These are phyloP conservation scores for Centropus unirufus DNA, from an alignment of 2,113 vertebrate species.

Conservation along the genomic window DNA sequence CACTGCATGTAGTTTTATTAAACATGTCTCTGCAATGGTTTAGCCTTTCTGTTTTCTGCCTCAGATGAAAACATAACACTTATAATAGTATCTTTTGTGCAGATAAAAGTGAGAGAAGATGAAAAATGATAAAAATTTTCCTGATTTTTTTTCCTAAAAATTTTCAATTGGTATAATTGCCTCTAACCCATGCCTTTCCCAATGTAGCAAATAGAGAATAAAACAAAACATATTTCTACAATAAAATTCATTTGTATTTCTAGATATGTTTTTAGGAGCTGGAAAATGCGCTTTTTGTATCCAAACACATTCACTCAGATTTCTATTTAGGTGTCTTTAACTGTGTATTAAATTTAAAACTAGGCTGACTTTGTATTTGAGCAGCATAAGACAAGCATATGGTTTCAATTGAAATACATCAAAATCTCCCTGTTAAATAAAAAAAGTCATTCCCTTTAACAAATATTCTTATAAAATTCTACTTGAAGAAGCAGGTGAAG, in stretches of 20 bases:
- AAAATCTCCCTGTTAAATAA: conserved; percentile 11
- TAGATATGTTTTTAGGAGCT: background rate
- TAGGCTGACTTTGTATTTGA: conserved; percentile 22
- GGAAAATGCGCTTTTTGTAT: conserved; percentile 20
- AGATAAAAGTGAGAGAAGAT: background rate
- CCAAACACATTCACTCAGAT: background rate
- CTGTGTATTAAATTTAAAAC: conserved; percentile 58
- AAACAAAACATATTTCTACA: background rate
- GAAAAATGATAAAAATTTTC: background rate
- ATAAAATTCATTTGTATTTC: conserved; percentile 1
- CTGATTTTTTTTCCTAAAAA: too few species aligned
- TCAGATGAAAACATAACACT: background rate
- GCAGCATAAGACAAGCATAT: conserved; percentile 41
- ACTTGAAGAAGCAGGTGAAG: conserved; percentile 49
- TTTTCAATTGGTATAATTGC: background rate
- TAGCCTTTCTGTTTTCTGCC: background rate
- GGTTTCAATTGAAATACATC: conserved; percentile 62
- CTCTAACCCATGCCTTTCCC: background rate
- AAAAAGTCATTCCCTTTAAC: conserved; percentile 20
- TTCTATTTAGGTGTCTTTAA: conserved; percentile 45
- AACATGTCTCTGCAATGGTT: background rate
- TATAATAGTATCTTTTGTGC: background rate
- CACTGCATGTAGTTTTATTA: background rate
- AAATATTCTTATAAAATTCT: conserved; percentile 69
- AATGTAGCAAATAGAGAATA: background rate